These are phyloP conservation scores for Pseudomyrmex pallidus DNA, from an alignment of 1,140 invertebrate species.

Conservation along the genomic window DNA sequence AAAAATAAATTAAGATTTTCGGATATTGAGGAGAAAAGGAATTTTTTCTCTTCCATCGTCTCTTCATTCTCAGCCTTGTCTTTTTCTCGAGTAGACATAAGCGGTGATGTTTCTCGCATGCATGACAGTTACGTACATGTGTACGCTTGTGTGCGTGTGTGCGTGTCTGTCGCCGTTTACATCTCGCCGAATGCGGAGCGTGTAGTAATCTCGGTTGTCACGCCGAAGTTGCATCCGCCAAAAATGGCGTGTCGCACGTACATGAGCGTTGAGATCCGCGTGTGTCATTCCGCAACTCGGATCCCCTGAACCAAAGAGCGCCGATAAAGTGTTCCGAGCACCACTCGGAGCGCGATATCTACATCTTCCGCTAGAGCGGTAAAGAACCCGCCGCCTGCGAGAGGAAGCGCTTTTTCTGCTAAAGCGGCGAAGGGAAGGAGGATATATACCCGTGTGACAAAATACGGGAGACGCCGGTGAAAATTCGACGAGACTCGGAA, in stretches of 20 bases:
- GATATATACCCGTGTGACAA: conserved; percentile 1
- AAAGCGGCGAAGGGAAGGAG: neutral
- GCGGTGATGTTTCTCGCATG: neutral
- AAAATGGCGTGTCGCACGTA: conserved; percentile 4
- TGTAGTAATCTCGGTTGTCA: neutral
- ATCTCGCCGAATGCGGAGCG: neutral
- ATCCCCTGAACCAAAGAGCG: neutral
- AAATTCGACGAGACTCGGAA: too few species aligned
- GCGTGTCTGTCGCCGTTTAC: neutral
- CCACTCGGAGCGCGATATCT: neutral
- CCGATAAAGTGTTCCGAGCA: neutral
- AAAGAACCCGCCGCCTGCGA: neutral
- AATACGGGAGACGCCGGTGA: conserved; percentile 7
- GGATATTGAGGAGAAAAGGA: too few species aligned
- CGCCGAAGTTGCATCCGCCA: neutral
- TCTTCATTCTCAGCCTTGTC: too few species aligned
- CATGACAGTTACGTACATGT: neutral
- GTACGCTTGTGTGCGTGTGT: neutral
- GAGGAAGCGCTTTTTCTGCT: neutral
- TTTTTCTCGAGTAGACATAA: neutral
- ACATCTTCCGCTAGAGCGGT: neutral
- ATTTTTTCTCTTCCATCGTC: neutral
- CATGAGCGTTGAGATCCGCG: neutral
- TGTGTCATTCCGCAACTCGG: neutral
- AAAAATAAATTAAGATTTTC: too few species aligned